These are phyloP conservation scores for Gymnosoma rotundatum DNA, from an alignment of 2,888 invertebrate species.

Conservation along the genomic window DNA sequence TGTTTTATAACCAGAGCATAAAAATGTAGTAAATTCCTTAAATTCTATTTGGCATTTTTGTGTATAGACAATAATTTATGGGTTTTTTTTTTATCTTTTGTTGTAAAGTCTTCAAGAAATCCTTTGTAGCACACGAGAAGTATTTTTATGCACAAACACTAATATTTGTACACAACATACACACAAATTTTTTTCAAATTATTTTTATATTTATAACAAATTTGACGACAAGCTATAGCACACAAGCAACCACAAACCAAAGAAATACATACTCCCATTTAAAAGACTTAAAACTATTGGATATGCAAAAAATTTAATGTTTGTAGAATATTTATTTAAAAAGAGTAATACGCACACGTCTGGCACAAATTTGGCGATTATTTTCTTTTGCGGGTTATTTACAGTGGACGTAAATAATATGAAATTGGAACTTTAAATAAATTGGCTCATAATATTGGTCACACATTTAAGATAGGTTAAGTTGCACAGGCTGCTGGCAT, in stretches of 20 bases:
- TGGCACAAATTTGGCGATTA: slow-evolving; percentile 19
- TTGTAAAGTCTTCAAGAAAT: slow-evolving; percentile 46
- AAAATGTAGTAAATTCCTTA: slow-evolving; percentile 55
- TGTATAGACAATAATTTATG: slow-evolving; percentile 52
- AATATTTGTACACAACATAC: no score
- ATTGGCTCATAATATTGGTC: no score
- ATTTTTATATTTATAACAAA: slow-evolving; percentile 45
- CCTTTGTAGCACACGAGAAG: slow-evolving; percentile 20
- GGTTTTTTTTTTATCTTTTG: slow-evolving; percentile 4
- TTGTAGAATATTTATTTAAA: neutral
- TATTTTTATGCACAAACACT: neutral
- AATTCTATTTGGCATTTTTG: slow-evolving; percentile 61
- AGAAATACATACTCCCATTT: neutral
- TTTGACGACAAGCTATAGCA: slow-evolving; percentile 41
- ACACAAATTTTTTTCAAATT: slow-evolving; percentile 31
- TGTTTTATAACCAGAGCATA: slow-evolving; percentile 25
- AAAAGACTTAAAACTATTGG: neutral
- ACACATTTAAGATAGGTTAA: no score
- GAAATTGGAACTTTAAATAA: no score
- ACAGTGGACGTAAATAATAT: slow-evolving; percentile 5
- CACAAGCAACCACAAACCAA: neutral
- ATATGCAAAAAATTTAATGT: neutral
- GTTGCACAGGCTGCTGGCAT: no score
- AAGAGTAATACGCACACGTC: slow-evolving; percentile 31
- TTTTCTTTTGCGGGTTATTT: slow-evolving; percentile 1